Evolutionary conservation across 2,797 vertebrate species (phyloP).

Genomic region (Somateria mollissima): DNA sequence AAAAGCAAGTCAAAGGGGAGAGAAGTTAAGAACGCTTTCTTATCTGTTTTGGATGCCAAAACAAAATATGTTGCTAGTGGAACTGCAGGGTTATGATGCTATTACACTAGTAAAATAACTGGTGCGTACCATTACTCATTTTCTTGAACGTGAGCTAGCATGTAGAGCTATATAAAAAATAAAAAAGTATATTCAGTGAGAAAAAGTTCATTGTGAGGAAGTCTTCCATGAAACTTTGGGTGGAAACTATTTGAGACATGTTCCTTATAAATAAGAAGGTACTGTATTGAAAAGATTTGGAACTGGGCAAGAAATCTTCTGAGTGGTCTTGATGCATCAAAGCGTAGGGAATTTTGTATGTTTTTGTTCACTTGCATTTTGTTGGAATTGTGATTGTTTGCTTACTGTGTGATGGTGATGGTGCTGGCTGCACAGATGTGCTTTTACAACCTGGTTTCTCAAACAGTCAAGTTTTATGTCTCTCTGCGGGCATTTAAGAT

Average conservation of each 20-base stretch:
- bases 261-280: background rate
- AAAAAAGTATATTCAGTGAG: background rate
- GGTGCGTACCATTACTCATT: background rate
- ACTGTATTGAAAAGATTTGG: background rate
- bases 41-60: background rate
- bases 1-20: background rate
- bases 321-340: background rate
- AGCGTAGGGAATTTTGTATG: background rate
- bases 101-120: background rate
- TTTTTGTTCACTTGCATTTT: slow-evolving; percentile 54
- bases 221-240: background rate
- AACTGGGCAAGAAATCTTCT: background rate
- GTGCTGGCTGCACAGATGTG: slow-evolving; percentile 61
- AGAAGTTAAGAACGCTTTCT: background rate
- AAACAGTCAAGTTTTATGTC: slow-evolving; percentile 61
- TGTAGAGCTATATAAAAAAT: background rate
- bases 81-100: background rate
- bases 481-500: slow-evolving; percentile 61
- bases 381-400: slow-evolving; percentile 52
- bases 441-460: slow-evolving; percentile 63
- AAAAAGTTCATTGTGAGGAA: background rate
- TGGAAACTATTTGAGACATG: background rate
- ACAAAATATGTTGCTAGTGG: background rate
- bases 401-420: background rate
- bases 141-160: background rate